phyloP scores from a whole-genome alignment of 2,888 invertebrate genomes.

The Nasonia oneida region DNA sequence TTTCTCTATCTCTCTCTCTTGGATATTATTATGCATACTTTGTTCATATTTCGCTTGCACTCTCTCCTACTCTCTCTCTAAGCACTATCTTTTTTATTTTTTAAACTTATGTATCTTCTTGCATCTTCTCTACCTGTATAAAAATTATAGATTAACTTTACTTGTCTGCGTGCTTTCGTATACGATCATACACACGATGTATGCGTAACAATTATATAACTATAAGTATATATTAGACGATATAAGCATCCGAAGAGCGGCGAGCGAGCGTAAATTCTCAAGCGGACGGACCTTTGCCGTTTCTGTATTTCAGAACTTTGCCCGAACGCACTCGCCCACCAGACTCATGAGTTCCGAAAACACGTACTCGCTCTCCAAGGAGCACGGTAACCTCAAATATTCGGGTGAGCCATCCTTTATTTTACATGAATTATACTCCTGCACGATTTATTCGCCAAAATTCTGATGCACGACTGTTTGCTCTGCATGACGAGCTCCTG shows the following conservation, averaged over 20 bases:
- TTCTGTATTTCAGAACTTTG: slow-evolving; percentile 76
- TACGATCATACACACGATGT: neutral
- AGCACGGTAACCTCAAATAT: slow-evolving; percentile 77
- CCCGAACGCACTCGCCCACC: slow-evolving; percentile 77
- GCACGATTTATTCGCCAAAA: slow-evolving; percentile 4
- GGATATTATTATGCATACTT: neutral
- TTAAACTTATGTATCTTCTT: neutral
- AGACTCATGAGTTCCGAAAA: slow-evolving; percentile 79
- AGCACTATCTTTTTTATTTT: neutral
- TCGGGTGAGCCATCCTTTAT: slow-evolving; percentile 71
- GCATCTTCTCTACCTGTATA: neutral
- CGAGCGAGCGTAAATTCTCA: slow-evolving; percentile 23
- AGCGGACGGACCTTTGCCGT: slow-evolving; percentile 40
- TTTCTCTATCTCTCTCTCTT: slow-evolving; percentile 49
- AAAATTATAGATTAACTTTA: too few relatives aligned
- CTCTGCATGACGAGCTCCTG: neutral
- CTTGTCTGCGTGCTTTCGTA: slow-evolving; percentile 17
- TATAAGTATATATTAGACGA: neutral
- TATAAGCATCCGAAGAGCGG: neutral
- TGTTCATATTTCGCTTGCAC: slow-evolving; percentile 14
- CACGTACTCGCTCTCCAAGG: slow-evolving; percentile 77
- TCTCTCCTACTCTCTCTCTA: neutral
- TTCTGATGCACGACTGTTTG: neutral
- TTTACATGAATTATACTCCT: neutral
- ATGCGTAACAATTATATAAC: neutral